Base-by-base conservation (phyloP, 1,140 invertebrate species). In the Drosophila sucinea region DNA sequence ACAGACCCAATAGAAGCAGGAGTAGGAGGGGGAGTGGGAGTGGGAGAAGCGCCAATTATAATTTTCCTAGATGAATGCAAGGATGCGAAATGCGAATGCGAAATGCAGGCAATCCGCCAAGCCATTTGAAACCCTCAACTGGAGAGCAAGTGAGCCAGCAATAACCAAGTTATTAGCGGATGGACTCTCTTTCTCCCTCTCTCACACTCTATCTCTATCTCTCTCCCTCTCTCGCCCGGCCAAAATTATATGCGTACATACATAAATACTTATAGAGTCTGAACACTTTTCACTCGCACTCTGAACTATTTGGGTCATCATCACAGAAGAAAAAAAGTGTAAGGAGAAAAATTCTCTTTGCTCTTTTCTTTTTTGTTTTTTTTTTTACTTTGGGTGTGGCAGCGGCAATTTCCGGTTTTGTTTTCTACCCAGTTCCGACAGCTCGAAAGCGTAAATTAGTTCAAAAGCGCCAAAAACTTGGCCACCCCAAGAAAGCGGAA, bases 361-460 rank as follows among this genome's bases (percentile, higher is more conserved):
- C 25, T 6, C 25, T 10, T 35, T 25, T 35, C 35, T 58, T n/a
- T 57, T 32, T 3, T 29, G 35, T 57, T 58, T 58, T n/a, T 57
- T 32, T 3, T 29, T 57, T 57, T 35, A 17, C 56, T 35, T 35
- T 4, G 56, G 56, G 56, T 32, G 56, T 58, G 56, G 56, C 56
- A 58, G 30, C 56, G 56, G 56, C 30, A 58, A 58, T 58, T 58
- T 58, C 56, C 56, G 56, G 56, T 58, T 58, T 58, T 58, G 56
- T 58, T 58, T 58, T 58, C 56, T 58, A 35, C 30, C 56, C 56
- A 58, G 56, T 58, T 58, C 56, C 56, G 56, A 58, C 56, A 58
- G 56, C 56, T 58, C 56, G 32, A 58, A 58, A 58, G 56, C 56
- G 56, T 58, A 58, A 58, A 58, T 58, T 58, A 58, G 56, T 58